Percentiles rank a stretch among this genome's conserved stretches.
Conservation (phyloP, 2,113 vertebrate species). For the Sinocyclocheilus anshuiensis region DNA sequence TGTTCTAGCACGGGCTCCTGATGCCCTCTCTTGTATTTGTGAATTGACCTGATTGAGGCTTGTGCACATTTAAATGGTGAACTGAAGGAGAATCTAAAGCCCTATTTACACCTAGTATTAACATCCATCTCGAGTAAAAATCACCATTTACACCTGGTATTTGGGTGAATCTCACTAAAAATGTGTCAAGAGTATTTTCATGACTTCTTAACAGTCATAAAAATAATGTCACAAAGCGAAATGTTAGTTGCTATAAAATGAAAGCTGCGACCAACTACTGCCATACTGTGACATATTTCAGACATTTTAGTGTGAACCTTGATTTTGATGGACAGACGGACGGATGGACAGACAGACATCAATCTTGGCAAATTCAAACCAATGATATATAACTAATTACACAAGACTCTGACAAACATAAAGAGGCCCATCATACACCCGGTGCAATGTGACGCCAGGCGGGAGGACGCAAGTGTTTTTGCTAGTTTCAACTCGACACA, state of each 20-base stretch:
- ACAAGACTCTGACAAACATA: too few species aligned
- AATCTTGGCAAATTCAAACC: neutral
- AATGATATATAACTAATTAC: neutral
- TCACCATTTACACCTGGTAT: neutral
- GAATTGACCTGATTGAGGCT: neutral
- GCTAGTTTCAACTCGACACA: too few species aligned
- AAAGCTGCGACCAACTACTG: neutral
- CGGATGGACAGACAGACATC: too few species aligned
- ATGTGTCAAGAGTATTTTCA: too few species aligned
- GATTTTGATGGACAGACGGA: neutral
- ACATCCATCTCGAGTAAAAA: neutral
- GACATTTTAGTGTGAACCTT: neutral
- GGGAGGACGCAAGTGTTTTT: too few species aligned
- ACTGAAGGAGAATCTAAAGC: neutral
- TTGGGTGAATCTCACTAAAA: neutral
- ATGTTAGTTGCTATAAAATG: neutral
- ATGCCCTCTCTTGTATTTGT: neutral
- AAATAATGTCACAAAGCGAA: neutral
- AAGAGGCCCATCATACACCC: too few species aligned
- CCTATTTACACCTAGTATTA: slow-evolving; percentile 2
- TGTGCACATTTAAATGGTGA: neutral
- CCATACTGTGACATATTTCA: neutral
- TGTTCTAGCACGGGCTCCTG: neutral
- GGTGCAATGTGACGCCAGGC: too few species aligned
- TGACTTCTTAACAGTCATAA: neutral